These are phyloP conservation scores for Manis pentadactyla DNA, from an alignment of 2,797 vertebrate genomes.

Conservation along the genomic window DNA sequence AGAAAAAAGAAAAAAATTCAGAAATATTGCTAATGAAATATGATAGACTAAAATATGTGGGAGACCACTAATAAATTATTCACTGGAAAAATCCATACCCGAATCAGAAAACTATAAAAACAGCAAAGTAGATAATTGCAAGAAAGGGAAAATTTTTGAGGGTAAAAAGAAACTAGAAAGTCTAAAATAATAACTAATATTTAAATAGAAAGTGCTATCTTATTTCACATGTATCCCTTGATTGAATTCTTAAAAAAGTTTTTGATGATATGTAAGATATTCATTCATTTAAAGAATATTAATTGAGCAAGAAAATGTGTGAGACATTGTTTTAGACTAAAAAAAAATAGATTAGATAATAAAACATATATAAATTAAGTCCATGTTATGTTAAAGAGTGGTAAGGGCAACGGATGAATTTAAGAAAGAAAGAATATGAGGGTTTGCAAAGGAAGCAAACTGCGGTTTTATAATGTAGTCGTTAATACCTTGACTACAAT, in stretches of 20 bases:
- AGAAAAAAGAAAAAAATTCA: background rate
- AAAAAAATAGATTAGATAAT: background rate
- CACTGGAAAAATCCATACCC: background rate
- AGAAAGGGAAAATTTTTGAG: background rate
- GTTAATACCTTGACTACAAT: too few species aligned
- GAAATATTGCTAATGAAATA: background rate
- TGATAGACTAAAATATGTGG: background rate
- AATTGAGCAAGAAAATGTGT: background rate
- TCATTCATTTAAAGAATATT: background rate
- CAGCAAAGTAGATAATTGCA: background rate
- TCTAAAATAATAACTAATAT: background rate
- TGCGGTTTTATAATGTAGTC: background rate
- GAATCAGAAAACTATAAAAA: background rate
- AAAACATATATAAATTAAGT: background rate
- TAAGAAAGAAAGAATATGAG: background rate
- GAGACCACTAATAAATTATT: background rate
- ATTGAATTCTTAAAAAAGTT: background rate
- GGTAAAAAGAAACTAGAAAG: background rate
- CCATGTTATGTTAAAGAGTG: background rate
- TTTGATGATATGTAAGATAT: background rate
- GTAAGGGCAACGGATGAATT: background rate
- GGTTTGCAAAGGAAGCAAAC: background rate
- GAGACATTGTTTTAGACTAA: background rate
- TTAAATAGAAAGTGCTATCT: background rate
- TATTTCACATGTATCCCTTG: background rate